Percentiles rank a stretch among this genome's conserved stretches.
These are phyloP conservation scores for Sinotaia quadrata DNA, from an alignment of 2,888 invertebrate species.

Conservation along the genomic window DNA sequence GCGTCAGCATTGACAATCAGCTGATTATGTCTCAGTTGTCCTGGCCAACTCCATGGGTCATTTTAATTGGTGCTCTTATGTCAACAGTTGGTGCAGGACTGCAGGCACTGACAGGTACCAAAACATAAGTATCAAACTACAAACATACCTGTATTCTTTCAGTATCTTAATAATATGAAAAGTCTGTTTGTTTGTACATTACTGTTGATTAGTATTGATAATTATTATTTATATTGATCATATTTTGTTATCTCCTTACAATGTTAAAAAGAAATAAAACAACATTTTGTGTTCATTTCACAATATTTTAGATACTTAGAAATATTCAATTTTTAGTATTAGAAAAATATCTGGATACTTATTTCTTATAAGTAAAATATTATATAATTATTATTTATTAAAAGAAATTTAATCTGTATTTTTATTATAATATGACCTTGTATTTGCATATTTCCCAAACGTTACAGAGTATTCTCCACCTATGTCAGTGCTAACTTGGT, in stretches of 20 bases:
- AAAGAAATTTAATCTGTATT: too few species aligned
- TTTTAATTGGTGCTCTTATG: constrained; percentile 94
- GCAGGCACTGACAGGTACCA: constrained; percentile 86
- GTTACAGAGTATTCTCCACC: too few species aligned
- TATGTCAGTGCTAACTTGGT: too few species aligned
- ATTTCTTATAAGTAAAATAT: too few species aligned
- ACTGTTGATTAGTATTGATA: background rate
- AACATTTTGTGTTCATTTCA: too few species aligned
- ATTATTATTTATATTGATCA: background rate
- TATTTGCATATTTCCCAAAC: too few species aligned
- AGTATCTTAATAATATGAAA: background rate
- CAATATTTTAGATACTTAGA: too few species aligned
- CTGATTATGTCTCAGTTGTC: constrained; percentile 96
- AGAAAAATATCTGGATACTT: too few species aligned
- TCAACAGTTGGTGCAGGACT: constrained; percentile 97
- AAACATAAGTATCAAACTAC: background rate
- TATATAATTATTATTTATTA: too few species aligned
- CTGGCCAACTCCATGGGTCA: constrained; percentile 98
- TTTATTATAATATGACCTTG: too few species aligned
- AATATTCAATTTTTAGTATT: too few species aligned
- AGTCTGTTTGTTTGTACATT: background rate
- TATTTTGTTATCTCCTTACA: background rate
- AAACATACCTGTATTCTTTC: background rate
- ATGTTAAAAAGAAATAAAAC: too few species aligned
- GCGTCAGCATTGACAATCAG: constrained; percentile 85